Percentiles rank a stretch among this genome's conserved stretches.
phyloP scores from a whole-genome alignment of 2,888 invertebrate genomes.

The Dione juno region DNA sequence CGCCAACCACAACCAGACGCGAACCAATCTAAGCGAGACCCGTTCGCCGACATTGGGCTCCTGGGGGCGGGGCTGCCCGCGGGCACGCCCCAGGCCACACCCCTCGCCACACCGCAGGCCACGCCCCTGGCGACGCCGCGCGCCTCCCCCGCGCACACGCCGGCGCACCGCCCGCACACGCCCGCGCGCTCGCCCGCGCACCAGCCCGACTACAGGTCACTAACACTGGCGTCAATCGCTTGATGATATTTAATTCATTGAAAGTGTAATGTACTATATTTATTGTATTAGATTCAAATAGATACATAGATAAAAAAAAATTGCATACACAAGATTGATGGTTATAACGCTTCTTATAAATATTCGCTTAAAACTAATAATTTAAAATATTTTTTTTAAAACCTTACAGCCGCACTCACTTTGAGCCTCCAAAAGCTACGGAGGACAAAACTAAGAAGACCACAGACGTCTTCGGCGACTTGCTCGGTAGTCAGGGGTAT shows the following conservation, averaged over 20 bases:
- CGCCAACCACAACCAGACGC: conserved; percentile 64
- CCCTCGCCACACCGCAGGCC: conserved; percentile 52
- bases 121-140: conserved; percentile 65
- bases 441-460: conserved; percentile 77
- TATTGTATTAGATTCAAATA: too few relatives aligned
- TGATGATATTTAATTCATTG: too few relatives aligned
- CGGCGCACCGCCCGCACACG: conserved; percentile 62
- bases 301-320: too few relatives aligned
- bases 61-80: conserved; percentile 55
- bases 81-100: conserved; percentile 64
- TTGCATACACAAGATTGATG: too few relatives aligned
- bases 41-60: conserved; percentile 88
- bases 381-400: too few relatives aligned
- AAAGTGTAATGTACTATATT: too few relatives aligned
- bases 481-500: conserved; percentile 95
- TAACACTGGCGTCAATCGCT: too few relatives aligned
- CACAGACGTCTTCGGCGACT: conserved; percentile 93
- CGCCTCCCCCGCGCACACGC: conserved; percentile 64
- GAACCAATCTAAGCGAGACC: conserved; percentile 83
- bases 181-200: conserved; percentile 72
- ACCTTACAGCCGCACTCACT: conserved; percentile 87
- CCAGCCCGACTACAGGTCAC: conserved; percentile 75
- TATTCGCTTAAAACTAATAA: too few relatives aligned
- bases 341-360: too few relatives aligned
- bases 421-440: conserved; percentile 82